A percentile compares a stretch with the other conserved stretches of the same genome.
These are phyloP conservation scores for Fringilla coelebs DNA, from an alignment of 2,797 vertebrate genomes.

Conservation along the genomic window DNA sequence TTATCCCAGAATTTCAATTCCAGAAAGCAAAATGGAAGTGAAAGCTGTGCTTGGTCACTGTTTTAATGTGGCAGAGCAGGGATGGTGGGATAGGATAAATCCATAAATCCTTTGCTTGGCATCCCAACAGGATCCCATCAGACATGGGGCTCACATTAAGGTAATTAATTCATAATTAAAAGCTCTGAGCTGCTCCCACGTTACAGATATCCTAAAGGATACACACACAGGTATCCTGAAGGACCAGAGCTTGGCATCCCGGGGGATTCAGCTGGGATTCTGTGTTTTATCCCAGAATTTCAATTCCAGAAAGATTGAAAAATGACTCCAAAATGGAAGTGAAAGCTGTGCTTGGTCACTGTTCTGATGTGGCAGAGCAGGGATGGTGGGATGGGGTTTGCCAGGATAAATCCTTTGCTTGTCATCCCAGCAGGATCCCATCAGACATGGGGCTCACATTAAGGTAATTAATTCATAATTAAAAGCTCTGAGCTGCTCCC, in stretches of 20 bases:
- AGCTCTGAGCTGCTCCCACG: not conserved
- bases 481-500: not conserved
- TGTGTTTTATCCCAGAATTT: slow-evolving; percentile 71
- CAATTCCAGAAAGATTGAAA: slow-evolving; percentile 28
- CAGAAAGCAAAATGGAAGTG: slow-evolving; percentile 35
- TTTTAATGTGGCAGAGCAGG: not conserved
- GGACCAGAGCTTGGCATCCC: slow-evolving; percentile 44
- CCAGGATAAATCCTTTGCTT: not conserved
- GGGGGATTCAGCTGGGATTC: slow-evolving; percentile 41
- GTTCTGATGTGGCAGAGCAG: not conserved
- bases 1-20: slow-evolving; percentile 68
- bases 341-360: not conserved
- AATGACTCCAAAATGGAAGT: not conserved
- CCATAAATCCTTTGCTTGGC: too few relatives aligned
- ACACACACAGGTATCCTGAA: slow-evolving; percentile 26
- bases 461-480: not conserved
- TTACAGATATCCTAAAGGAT: slow-evolving; percentile 21
- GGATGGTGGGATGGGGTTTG: not conserved
- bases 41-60: not conserved
- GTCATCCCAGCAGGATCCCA: not conserved
- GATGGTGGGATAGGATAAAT: not conserved
- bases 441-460: not conserved
- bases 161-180: too few relatives aligned
- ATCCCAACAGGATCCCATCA: too few relatives aligned
- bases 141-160: too few relatives aligned